Evolutionary conservation across 2,113 vertebrate genomes (phyloP), one percentile per base, ranked within the genome.

Genomic region (Microtus montanus): DNA sequence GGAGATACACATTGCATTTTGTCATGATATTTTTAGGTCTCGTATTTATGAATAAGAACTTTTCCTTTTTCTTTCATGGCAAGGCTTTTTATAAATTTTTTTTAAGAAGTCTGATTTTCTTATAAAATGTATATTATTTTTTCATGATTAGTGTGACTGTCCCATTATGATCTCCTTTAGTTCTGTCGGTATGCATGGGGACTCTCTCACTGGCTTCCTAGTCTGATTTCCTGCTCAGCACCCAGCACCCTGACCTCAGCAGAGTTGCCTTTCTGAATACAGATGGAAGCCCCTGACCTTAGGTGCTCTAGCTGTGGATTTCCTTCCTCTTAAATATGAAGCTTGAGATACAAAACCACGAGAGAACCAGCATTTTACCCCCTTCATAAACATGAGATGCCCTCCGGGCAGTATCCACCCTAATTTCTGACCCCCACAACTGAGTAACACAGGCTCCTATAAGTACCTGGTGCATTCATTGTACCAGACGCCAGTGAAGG

Each of bases 101-200:
- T 63, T 64, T 71, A 64, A 88, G 30, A 73, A 82, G 54, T 79
- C 58, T 7, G 33, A 0, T 89, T 90, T 92, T 93, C 44, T 73
- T 66, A 93, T 35, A 87, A 80, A 68, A 70, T 30, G 10, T 90
- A 33, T 61, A 49, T 3, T 89, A 49, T 75, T 75, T 75, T 75
- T 28, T 47, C 35, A 71, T 44, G 26, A 61, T 91, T 47, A 87
- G n/a, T 19, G 28, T 0, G 30, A 0, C 9, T 54, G 1, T 70
- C 52, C 66, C 44, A 15, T 74, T 70, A n/a, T 15, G 68, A 73
- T 44, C 47, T 84, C 58, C 28, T 66, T 75, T 10, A 83, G 85
- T 58, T 68, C 87, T 3, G 0, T 17, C 2, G 3, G 0, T 5
- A 3, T 26, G 12, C 44, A 0, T 17, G 87, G 19, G n/a, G 15